These are phyloP conservation scores for Anodontia alba DNA, from an alignment of 2,888 invertebrate species.

Conservation along the genomic window DNA sequence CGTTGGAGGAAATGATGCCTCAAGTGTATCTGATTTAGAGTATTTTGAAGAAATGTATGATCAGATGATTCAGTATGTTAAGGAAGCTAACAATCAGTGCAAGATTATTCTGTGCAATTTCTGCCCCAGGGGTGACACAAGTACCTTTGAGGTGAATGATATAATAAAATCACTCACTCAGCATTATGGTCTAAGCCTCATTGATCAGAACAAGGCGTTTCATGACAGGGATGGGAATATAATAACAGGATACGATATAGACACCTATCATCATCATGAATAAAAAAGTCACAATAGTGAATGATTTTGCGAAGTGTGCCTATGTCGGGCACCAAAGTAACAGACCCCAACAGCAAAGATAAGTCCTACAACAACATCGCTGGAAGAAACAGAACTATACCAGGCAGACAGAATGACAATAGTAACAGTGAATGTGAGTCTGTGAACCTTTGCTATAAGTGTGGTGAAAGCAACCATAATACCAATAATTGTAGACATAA, in stretches of 20 bases:
- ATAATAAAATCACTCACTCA: not conserved
- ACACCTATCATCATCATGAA: not conserved
- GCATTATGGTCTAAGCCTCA: not conserved
- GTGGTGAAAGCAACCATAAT: conserved; percentile 1
- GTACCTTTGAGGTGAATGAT: not conserved
- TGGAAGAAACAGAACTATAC: not conserved
- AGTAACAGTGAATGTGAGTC: not conserved
- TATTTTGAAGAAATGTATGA: not conserved
- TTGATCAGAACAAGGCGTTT: not conserved
- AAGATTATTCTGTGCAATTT: not conserved
- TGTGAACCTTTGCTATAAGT: not conserved
- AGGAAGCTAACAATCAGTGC: not conserved
- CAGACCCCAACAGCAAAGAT: not conserved
- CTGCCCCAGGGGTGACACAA: not conserved
- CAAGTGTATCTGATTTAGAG: not conserved
- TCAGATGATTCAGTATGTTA: not conserved
- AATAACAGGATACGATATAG: not conserved
- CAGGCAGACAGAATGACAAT: not conserved
- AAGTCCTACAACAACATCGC: too few relatives aligned
- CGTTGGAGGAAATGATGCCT: not conserved
- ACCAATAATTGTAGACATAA: not conserved
- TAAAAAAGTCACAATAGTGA: not conserved
- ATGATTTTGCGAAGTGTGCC: not conserved
- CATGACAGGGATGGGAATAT: not conserved
- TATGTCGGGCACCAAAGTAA: not conserved